A percentile compares a stretch with the other conserved stretches of the same genome.
phyloP scores from a whole-genome alignment of 2,113 vertebrate genomes.

The Rhinopomastus cyanomelas region DNA sequence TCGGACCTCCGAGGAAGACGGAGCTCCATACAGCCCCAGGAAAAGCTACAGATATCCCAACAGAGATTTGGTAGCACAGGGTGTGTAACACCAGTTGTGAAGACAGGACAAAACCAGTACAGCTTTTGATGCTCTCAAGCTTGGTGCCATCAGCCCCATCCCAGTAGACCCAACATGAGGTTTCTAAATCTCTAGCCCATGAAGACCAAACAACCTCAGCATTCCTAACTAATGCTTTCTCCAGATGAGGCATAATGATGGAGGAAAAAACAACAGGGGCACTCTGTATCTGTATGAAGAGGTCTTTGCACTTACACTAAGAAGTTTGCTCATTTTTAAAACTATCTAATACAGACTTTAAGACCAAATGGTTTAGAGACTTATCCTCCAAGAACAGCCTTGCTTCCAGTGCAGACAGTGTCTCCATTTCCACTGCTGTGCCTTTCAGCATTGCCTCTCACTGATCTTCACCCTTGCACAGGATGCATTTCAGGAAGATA shows the following conservation, averaged over 20 bases:
- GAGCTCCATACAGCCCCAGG: not conserved
- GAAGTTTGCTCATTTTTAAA: not conserved
- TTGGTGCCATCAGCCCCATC: not conserved
- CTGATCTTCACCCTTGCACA: constrained; percentile 45
- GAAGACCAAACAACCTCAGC: not conserved
- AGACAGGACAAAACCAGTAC: not conserved
- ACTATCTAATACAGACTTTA: not conserved
- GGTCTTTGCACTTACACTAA: not conserved
- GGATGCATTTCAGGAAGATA: constrained; percentile 38
- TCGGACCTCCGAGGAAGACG: not conserved
- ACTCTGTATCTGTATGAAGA: not conserved
- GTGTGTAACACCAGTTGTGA: accelerated
- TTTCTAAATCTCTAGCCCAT: not conserved
- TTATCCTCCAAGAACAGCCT: not conserved
- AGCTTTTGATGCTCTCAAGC: not conserved
- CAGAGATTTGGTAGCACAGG: not conserved
- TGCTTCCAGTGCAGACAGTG: not conserved
- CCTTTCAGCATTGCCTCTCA: not conserved
- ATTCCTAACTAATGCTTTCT: not conserved
- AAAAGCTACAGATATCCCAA: not conserved
- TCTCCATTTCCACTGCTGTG: not conserved
- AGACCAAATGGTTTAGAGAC: not conserved
- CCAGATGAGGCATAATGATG: not conserved
- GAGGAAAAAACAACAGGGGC: not conserved
- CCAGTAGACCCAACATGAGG: not conserved